Evolutionary conservation across 1,140 invertebrate genomes (phyloP), one percentile per base, ranked within the genome.

Genomic region (Atta cephalotes): DNA sequence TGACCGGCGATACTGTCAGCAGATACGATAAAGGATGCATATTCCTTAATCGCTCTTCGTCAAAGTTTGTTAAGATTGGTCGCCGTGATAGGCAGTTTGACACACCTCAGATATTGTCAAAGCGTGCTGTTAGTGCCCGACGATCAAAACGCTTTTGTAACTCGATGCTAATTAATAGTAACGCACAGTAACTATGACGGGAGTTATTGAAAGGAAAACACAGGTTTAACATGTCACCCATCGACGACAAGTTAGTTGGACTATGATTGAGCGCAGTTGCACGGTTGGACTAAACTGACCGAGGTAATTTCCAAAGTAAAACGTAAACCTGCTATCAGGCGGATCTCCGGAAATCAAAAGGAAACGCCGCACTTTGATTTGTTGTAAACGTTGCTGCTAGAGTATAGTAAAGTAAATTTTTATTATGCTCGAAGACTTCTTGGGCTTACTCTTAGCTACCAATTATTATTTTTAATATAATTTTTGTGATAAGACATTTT

Each of bases 21-120:
- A 51, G 35, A 53, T 39, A 72, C 71, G 85, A 86, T 71, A 45
- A 70, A 82, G 68, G 85, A 86, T 86, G 56, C 56, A 71, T 39
- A 81, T 82, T 86, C 49, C 85, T 86, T 86, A 82, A 82, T 72
- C 85, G 45, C 35, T 82, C 66, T 56, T 82, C 45, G 35, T 49
- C 56, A 56, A 68, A 68, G 66, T 72, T 86, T 66, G 76, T 68
- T 68, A 79, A 66, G 74, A 85, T 66, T 31, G n/a, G 62, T 14
- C 63, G 49, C 3, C n/a, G 21, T 81, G 77, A 86, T 81, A 81
- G 77, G 63, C 78, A 81, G 77, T 82, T 70, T 70, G 65, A 82
- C 77, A 81, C 39, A 70, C 65, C 66, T 68, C 51, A 9, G 28
- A 3, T 28, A 86, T 62, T 49, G 51, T 53, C 31, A 70, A 80